Conservation (phyloP, 2,797 vertebrate species). For the Pterois miles region DNA sequence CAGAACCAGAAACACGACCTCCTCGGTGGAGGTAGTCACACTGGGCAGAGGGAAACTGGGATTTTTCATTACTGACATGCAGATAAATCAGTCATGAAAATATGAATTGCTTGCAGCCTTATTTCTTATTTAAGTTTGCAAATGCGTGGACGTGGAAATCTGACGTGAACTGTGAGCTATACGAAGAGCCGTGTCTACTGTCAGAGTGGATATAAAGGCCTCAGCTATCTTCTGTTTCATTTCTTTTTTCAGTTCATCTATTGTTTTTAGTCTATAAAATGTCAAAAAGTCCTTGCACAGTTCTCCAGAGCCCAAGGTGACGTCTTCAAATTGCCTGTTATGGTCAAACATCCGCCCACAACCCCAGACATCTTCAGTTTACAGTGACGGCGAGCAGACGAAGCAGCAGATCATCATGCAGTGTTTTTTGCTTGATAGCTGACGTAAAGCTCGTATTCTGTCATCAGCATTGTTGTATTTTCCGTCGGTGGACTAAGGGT, state of each 20-base stretch:
- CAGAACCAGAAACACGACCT: not conserved
- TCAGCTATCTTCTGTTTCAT: not conserved
- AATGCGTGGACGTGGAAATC: not conserved
- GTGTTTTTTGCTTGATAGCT: not conserved
- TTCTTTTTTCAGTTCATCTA: not conserved
- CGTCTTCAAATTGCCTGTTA: not conserved
- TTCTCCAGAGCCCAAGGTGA: not conserved
- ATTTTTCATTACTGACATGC: not conserved
- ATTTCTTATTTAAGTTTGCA: not conserved
- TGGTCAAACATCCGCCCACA: no score
- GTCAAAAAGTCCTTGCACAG: not conserved
- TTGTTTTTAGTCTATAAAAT: not conserved
- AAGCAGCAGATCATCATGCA: not conserved
- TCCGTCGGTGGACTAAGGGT: not conserved
- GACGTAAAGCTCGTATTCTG: no score
- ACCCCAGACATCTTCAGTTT: not conserved
- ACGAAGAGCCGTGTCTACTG: not conserved
- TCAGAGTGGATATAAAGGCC: not conserved
- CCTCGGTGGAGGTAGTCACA: not conserved
- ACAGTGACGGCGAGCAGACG: not conserved
- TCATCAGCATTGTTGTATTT: not conserved
- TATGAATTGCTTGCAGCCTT: not conserved
- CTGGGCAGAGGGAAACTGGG: not conserved
- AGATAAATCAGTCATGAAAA: not conserved
- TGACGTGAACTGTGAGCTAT: not conserved